Conservation (phyloP, 2,888 invertebrate genomes). For the Diadegma fenestrale region DNA sequence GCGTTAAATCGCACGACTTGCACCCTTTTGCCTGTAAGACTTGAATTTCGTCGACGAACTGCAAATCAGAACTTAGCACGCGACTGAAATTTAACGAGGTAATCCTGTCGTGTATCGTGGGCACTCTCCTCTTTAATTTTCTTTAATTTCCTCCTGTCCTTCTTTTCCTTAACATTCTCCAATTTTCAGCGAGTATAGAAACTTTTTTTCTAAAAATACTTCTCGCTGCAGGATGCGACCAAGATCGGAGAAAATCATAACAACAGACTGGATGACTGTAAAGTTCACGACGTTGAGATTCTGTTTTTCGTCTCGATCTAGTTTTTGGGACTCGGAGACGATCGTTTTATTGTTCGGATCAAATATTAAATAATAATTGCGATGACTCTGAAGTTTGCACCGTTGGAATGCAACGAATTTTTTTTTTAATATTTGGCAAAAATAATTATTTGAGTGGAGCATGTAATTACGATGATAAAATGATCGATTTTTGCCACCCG, state of each 20-base stretch:
- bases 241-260: neutral
- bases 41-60: neutral
- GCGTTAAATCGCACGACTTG: neutral
- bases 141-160: neutral
- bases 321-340: no score
- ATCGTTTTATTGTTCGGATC: no score
- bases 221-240: neutral
- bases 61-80: slow-evolving; percentile 20
- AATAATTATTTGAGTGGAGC: no score
- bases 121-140: neutral
- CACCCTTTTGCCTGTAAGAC: neutral
- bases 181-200: neutral
- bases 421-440: no score
- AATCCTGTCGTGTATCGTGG: neutral
- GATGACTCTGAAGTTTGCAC: no score
- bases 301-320: no score
- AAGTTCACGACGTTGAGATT: no score
- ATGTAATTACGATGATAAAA: no score
- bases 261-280: no score
- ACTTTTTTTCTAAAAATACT: neutral
- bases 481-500: no score
- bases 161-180: neutral
- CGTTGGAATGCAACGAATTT: no score
- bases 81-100: slow-evolving; percentile 27
- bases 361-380: no score